Percentiles rank a stretch among this genome's conserved stretches.
Evolutionary conservation across 2,888 invertebrate genomes (phyloP).

Genomic region (Pristionchus mayeri): DNA sequence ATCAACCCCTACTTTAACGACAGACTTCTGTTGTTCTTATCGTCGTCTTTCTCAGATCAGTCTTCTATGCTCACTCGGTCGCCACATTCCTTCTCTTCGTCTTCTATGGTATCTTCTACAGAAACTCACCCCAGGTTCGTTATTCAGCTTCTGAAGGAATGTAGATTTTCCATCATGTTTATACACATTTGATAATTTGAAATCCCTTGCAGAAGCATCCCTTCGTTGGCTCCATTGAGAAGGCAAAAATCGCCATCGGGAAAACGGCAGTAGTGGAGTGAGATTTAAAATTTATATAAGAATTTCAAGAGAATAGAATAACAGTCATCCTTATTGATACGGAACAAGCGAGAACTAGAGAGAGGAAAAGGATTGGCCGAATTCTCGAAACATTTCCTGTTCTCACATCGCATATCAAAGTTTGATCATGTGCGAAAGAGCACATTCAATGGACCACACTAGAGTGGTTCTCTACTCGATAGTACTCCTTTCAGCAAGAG

Average conservation of each 20-base stretch:
- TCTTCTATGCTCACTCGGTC: slow-evolving; percentile 37
- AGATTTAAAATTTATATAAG: no score
- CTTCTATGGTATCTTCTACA: slow-evolving; percentile 67
- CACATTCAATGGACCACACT: no score
- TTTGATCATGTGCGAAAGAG: not conserved
- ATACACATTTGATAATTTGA: not conserved
- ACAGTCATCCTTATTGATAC: not conserved
- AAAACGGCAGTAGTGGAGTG: slow-evolving; percentile 64
- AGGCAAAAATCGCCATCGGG: slow-evolving; percentile 74
- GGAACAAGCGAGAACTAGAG: not conserved
- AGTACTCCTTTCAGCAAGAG: slow-evolving; percentile 60
- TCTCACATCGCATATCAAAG: not conserved
- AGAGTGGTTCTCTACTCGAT: no score
- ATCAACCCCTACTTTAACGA: not conserved
- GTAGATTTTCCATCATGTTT: not conserved
- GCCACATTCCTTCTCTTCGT: slow-evolving; percentile 44
- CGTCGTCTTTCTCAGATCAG: not conserved
- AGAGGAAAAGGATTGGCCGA: not conserved
- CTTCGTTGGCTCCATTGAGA: slow-evolving; percentile 72
- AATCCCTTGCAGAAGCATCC: slow-evolving; percentile 58
- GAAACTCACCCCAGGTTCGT: slow-evolving; percentile 72
- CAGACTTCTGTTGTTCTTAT: no score
- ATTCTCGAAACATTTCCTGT: not conserved
- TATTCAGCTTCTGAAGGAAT: slow-evolving; percentile 53
- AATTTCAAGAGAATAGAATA: not conserved